These are phyloP conservation scores for Psittacula echo DNA, from an alignment of 2,797 vertebrate species.

Conservation along the genomic window DNA sequence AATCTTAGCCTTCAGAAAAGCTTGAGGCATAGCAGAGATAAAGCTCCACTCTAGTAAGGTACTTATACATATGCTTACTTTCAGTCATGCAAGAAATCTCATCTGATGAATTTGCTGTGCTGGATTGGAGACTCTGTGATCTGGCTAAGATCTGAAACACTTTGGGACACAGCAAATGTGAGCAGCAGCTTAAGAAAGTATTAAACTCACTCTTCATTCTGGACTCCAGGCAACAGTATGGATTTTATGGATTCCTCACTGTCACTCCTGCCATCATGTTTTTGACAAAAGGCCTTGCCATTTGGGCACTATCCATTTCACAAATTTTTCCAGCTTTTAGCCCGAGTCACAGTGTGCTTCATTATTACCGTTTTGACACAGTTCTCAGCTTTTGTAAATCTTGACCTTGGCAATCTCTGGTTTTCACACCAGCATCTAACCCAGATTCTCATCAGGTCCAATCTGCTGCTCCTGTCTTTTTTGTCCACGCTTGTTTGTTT, in stretches of 20 bases:
- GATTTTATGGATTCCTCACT: neutral
- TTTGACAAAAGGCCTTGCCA: neutral
- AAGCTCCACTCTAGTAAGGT: neutral
- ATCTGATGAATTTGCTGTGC: neutral
- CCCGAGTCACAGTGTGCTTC: neutral
- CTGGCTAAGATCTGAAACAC: neutral
- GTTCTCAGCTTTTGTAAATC: neutral
- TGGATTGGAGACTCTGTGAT: neutral
- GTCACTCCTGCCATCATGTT: neutral
- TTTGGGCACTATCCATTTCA: neutral
- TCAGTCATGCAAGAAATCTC: neutral
- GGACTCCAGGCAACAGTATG: neutral
- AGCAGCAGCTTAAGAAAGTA: neutral
- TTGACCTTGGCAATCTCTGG: neutral
- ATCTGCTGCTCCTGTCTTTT: neutral
- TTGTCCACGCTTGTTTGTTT: neutral
- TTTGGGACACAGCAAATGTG: neutral
- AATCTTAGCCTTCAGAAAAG: neutral
- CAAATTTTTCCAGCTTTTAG: neutral
- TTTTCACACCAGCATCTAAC: neutral
- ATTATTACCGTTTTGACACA: neutral
- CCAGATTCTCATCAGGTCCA: neutral
- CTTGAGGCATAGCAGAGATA: neutral
- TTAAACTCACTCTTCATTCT: neutral
- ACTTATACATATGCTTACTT: neutral